Conservation (phyloP, 2,113 vertebrate species). For the Corythoichthys haematopterus region DNA sequence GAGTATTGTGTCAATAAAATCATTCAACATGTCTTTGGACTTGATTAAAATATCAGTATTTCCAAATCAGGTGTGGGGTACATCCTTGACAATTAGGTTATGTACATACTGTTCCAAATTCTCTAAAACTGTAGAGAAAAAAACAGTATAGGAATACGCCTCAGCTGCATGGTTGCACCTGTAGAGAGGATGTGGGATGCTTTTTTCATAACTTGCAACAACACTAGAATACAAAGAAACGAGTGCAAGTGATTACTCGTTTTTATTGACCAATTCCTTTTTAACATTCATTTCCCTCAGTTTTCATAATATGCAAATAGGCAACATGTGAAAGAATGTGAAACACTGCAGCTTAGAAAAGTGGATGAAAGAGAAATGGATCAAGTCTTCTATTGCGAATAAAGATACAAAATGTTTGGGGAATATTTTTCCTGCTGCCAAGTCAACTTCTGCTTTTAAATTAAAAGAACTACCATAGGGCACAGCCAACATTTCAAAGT, state of each 20-base stretch:
- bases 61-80: too few relatives aligned
- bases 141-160: too few relatives aligned
- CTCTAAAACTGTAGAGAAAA: too few relatives aligned
- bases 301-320: slow-evolving; percentile 53
- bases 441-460: neutral
- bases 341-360: slow-evolving; percentile 15
- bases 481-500: neutral
- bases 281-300: slow-evolving; percentile 47
- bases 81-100: too few relatives aligned
- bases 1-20: neutral
- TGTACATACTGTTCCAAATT: too few relatives aligned
- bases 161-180: too few relatives aligned
- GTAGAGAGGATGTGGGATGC: neutral
- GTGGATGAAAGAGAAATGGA: slow-evolving; percentile 5
- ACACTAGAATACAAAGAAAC: neutral
- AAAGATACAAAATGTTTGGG: slow-evolving; percentile 8
- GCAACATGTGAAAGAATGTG: slow-evolving; percentile 62
- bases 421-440: too few relatives aligned
- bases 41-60: too few relatives aligned
- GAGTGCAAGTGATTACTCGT: slow-evolving; percentile 8
- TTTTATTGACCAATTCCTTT: slow-evolving; percentile 53
- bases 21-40: neutral
- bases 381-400: slow-evolving; percentile 18
- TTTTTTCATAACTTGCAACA: neutral
- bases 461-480: neutral